These are phyloP conservation scores for Callaeas wilsoni DNA, from an alignment of 2,113 vertebrate genomes.

Conservation along the genomic window DNA sequence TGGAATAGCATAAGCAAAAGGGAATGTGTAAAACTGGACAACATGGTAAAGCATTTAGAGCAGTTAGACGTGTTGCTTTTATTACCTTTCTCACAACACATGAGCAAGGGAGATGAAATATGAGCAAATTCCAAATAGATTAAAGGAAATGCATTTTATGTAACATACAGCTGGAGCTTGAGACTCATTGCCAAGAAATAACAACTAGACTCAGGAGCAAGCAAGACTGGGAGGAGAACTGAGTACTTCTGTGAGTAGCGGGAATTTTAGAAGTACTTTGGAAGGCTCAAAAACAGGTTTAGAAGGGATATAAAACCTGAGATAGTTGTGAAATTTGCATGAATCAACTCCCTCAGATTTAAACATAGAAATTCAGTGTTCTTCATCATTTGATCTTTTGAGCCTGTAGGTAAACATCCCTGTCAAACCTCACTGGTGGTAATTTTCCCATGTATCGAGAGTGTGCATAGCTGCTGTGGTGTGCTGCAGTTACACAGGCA, in stretches of 20 bases:
- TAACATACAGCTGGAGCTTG: neutral
- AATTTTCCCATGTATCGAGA: neutral
- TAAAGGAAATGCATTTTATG: conserved; percentile 8
- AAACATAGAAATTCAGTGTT: neutral
- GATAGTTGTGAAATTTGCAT: neutral
- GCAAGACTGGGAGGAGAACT: neutral
- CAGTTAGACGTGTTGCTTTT: neutral
- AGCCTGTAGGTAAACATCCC: conserved; percentile 4
- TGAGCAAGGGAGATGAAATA: neutral
- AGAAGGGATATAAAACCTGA: neutral
- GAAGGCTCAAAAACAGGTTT: neutral
- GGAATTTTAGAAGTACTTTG: neutral
- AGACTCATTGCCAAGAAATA: neutral
- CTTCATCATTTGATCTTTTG: neutral
- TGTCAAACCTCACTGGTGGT: neutral
- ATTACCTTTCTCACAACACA: neutral
- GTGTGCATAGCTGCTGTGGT: neutral
- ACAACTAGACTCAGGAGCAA: neutral
- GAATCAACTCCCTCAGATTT: neutral
- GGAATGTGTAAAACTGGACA: neutral
- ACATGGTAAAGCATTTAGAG: neutral
- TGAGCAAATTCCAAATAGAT: neutral
- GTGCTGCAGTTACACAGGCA: neutral
- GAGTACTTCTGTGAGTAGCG: neutral
- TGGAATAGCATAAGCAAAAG: neutral